Base-by-base conservation (phyloP, 1,140 invertebrate species). In the Neodiprion pinetum region DNA sequence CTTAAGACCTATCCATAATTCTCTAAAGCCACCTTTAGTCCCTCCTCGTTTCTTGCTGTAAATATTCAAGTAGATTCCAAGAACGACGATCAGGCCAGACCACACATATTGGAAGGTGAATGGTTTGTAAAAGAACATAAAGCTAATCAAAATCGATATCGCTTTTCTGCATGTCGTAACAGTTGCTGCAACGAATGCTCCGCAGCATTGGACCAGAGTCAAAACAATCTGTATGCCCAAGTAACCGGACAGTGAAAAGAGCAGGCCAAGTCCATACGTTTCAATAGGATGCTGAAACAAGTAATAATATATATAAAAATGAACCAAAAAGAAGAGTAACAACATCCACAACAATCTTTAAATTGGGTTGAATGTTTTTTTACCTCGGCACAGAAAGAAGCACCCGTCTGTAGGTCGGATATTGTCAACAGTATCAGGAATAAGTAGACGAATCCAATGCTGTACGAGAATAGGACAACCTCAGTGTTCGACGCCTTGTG, bases 391-490 rank as follows among this genome's bases (percentile, higher is more conserved):
- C 96, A 97, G 88, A 97, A 97, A 49, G 88, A 78, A 78, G 94
- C 91, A 47, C 96, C 96, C 78, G 92, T 91, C 23, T 91, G 84
- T 50, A 98, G 88, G 81, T 96, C 92, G 7, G 96, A 96, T 70
- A 91, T 93, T 0, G 93, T 50, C 11, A 93, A 78, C 82, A 97
- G 92, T 8, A 95, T 93, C n/a, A 93, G 78, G 66, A 97, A 89
- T 67, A 98, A 91, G 85, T 98, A 98, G 0, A 95, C 50, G 85
- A 96, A 95, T 48, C 96, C 97, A 81, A 98, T 92, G 1, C 93
- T 92, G 88, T 98, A 98, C 0, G 97, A 98, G 85, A 97, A 98
- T 47, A 98, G 90, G 4, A 99, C 96, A 76, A 99, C 94, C 92
- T 98, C 97, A 75, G 94, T 94, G 89, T 97, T 98, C 1, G 92